phyloP scores from a whole-genome alignment of 2,888 invertebrate species.

The Alcis repandata region DNA sequence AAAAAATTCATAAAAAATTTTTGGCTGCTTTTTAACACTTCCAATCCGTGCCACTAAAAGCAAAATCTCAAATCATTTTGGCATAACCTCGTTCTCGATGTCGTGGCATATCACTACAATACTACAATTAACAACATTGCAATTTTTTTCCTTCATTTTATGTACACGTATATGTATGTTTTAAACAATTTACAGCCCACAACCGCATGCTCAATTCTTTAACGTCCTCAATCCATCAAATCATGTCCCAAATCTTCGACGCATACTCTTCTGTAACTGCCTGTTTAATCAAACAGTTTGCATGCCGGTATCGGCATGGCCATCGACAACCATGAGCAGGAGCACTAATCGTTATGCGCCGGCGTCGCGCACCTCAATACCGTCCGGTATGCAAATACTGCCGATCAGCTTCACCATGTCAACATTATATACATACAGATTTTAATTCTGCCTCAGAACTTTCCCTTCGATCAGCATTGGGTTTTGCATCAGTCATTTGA shows the following conservation, averaged over 20 bases:
- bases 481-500: constrained; percentile 22
- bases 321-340: constrained; percentile 35
- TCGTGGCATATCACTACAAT: too few relatives aligned
- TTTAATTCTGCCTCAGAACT: constrained; percentile 33
- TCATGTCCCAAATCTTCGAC: neutral
- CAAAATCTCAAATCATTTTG: too few relatives aligned
- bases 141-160: neutral
- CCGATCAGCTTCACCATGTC: constrained; percentile 59
- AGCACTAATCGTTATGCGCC: constrained; percentile 39
- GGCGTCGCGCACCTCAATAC: constrained; percentile 58
- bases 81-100: too few relatives aligned
- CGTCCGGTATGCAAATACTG: constrained; percentile 67
- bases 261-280: constrained; percentile 14
- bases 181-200: neutral
- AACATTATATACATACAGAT: constrained; percentile 43
- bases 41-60: too few relatives aligned
- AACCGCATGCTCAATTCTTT: neutral
- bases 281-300: constrained; percentile 29
- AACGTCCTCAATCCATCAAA: neutral
- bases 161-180: neutral
- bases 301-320: constrained; percentile 5
- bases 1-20: too few relatives aligned
- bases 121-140: neutral
- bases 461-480: constrained; percentile 31
- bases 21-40: too few relatives aligned